Evolutionary conservation across 1,140 invertebrate species (phyloP), one percentile per base, ranked within the genome.

Genomic region (Tetramorium parvispinum): DNA sequence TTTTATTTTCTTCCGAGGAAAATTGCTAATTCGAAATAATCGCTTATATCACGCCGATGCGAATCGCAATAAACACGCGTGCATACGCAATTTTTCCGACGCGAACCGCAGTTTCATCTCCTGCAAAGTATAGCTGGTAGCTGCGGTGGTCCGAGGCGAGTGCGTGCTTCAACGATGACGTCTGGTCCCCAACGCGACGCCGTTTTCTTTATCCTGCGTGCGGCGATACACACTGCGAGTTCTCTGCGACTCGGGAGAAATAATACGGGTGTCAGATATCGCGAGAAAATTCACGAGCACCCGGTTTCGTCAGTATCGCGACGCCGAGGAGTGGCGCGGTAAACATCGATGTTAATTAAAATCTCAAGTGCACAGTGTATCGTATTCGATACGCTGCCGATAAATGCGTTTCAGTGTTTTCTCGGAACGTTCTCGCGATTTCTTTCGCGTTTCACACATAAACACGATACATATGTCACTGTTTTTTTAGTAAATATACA

Each of bases 91-190:
- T 70, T 81, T 70, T 81, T 53, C 49, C 49, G n/a, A 32, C 3
- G 32, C 27, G 21, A 24, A 43, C 21, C 13, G 46, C 65, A 68
- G 32, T 68, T 55, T 40, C 27, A 68, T 27, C 37, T 81, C 49
- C 40, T 2, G 32, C 78, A 13, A 57, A n/a, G n/a, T 81, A 24
- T 16, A 46, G 32, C 43, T n/a, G n/a, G 49, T 3, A 27, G 21
- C 43, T 13, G 13, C 43, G 51, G 73, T 43, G 49, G 21, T 68
- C 63, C 46, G 32, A 51, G 43, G 24, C 24, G 76, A 55, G 59
- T 53, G 78, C 78, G 43, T 70, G 24, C 49, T 3, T 70, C 51
- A 63, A 43, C 78, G 51, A 70, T 81, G 78, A 81, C 78, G 75
- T 49, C 57, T 8, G 21, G 16, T 16, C 21, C 73, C 70, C 70